A percentile compares a stretch with the other conserved stretches of the same genome.
phyloP scores from a whole-genome alignment of 2,797 vertebrate genomes.

The Pogoniulus pusillus region DNA sequence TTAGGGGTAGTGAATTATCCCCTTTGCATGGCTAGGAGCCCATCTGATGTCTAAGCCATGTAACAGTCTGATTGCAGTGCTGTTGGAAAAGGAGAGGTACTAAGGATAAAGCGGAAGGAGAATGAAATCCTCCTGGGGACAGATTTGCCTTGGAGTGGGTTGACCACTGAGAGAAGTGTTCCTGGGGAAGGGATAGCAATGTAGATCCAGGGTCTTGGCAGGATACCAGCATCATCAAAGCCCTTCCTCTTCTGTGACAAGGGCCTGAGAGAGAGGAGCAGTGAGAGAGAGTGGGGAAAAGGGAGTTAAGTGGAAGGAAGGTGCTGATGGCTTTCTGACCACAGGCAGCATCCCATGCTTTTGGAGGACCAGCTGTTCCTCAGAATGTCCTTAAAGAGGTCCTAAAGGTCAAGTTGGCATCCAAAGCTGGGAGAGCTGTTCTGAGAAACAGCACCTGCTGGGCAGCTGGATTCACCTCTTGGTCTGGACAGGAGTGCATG shows the following conservation, averaged over 20 bases:
- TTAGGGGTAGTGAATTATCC: constrained; percentile 28
- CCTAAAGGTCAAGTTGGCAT: background rate
- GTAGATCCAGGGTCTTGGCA: background rate
- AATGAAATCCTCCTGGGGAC: background rate
- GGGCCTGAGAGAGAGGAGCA: background rate
- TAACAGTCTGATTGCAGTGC: background rate
- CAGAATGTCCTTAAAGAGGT: background rate
- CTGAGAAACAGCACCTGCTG: background rate
- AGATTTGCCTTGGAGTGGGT: background rate
- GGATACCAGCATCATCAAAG: background rate
- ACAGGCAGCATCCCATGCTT: background rate
- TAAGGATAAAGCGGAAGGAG: background rate
- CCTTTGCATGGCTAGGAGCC: background rate
- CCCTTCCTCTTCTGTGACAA: background rate
- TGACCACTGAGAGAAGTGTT: background rate
- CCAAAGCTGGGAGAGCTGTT: background rate
- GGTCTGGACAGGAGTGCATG: background rate
- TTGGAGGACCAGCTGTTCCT: background rate
- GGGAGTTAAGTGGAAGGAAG: background rate
- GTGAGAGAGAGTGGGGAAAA: background rate
- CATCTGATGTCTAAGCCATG: constrained; percentile 8
- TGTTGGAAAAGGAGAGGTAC: background rate
- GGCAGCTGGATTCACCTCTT: background rate
- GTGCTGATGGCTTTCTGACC: background rate
- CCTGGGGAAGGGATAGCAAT: background rate